Percentiles rank a stretch among this genome's conserved stretches.
These are phyloP conservation scores for Leucosticte australis DNA, from an alignment of 2,113 vertebrate genomes.

Conservation along the genomic window DNA sequence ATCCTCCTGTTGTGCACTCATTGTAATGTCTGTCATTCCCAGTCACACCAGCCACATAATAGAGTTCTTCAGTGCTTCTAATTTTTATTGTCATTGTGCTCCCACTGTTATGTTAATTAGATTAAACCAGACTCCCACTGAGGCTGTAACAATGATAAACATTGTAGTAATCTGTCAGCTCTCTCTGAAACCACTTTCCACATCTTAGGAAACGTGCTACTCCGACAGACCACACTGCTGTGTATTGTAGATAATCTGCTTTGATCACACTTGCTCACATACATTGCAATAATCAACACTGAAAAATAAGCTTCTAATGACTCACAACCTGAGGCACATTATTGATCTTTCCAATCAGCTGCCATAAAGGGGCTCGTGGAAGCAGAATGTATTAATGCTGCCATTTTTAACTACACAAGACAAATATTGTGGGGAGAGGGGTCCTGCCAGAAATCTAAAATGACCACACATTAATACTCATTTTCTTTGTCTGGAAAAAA, in stretches of 20 bases:
- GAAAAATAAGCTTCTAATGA: not conserved
- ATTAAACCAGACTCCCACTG: slow-evolving; percentile 20
- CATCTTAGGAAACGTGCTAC: not conserved
- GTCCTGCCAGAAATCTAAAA: not conserved
- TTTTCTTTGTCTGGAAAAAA: not conserved
- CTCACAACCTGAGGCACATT: not conserved
- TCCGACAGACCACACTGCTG: not conserved
- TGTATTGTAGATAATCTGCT: not conserved
- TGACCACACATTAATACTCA: not conserved
- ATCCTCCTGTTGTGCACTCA: not conserved
- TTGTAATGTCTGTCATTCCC: not conserved
- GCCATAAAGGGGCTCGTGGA: not conserved
- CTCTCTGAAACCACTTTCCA: not conserved
- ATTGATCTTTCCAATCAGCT: not conserved
- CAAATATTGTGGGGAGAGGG: not conserved
- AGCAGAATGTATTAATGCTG: not conserved
- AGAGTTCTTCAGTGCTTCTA: not conserved
- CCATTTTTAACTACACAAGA: not conserved
- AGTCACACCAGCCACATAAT: not conserved
- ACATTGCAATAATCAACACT: not conserved
- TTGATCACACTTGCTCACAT: not conserved
- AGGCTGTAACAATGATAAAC: slow-evolving; percentile 14
- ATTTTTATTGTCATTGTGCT: slow-evolving; percentile 11
- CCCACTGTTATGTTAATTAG: slow-evolving; percentile 24
- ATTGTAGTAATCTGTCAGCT: not conserved